phyloP scores from a whole-genome alignment of 2,888 invertebrate genomes.

The Idaea dimidiata region DNA sequence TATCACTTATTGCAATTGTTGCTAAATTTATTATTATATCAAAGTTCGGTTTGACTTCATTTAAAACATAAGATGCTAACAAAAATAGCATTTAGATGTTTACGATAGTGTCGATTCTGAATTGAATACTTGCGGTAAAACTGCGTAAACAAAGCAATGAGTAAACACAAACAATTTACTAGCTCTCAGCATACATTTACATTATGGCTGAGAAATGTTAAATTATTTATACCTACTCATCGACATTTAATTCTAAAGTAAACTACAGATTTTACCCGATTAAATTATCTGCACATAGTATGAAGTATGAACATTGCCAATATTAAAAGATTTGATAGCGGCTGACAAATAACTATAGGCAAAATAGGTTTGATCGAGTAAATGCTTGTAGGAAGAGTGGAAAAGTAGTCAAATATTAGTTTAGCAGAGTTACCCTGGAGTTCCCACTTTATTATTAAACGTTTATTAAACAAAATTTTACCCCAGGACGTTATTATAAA shows the following conservation, averaged over 20 bases:
- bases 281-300: neutral
- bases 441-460: too few species aligned
- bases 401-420: too few species aligned
- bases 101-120: neutral
- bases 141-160: conserved; percentile 8
- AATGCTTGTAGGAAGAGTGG: too few species aligned
- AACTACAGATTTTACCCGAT: neutral
- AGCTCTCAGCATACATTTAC: neutral
- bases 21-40: too few species aligned
- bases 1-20: neutral
- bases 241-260: neutral
- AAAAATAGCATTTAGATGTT: neutral
- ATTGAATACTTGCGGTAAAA: conserved; percentile 2
- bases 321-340: too few species aligned
- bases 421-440: too few species aligned
- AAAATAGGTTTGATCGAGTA: too few species aligned
- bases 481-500: too few species aligned
- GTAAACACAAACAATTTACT: conserved; percentile 6
- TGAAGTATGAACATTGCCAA: neutral
- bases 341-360: too few species aligned
- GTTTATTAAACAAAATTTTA: too few species aligned
- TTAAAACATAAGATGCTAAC: neutral
- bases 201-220: neutral
- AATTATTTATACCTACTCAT: neutral
- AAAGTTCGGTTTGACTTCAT: neutral